These are phyloP conservation scores for Camponotus vicinus DNA, from an alignment of 1,140 invertebrate genomes.

Conservation along the genomic window DNA sequence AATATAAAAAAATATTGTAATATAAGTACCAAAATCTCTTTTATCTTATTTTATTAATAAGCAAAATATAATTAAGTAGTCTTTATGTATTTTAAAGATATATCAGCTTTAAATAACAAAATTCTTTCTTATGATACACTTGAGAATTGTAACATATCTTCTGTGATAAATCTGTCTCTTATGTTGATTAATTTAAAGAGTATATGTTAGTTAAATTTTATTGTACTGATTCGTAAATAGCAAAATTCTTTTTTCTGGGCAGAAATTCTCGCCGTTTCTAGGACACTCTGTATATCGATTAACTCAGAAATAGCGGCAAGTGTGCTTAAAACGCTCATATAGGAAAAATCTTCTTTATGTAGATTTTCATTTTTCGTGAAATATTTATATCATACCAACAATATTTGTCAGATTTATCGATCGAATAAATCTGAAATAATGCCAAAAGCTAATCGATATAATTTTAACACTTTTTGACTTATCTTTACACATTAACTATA, in stretches of 20 bases:
- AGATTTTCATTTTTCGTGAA: background rate
- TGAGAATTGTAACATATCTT: background rate
- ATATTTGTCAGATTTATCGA: conserved; percentile 6
- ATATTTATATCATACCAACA: background rate
- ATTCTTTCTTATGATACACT: background rate
- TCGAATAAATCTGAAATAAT: background rate
- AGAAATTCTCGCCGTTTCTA: conserved; percentile 51
- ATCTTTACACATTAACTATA: background rate
- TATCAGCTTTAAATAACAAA: background rate
- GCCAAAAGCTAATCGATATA: background rate
- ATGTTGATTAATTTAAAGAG: conserved; percentile 30
- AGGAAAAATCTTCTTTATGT: conserved; percentile 12
- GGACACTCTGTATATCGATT: conserved; percentile 51
- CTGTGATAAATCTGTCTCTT: too few species aligned
- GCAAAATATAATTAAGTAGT: background rate
- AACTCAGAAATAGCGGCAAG: conserved; percentile 43
- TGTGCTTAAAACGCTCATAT: conserved; percentile 34
- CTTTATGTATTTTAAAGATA: background rate
- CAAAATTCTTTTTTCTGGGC: conserved; percentile 18
- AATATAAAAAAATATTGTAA: background rate
- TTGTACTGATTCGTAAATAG: conserved; percentile 44
- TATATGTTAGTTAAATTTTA: conserved; percentile 15
- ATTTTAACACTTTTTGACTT: background rate
- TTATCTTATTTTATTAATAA: background rate
- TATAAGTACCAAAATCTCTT: background rate